Evolutionary conservation across 2,888 invertebrate species (phyloP), one percentile per base, ranked within the genome.

Genomic region (Drosophila austrosaltans): DNA sequence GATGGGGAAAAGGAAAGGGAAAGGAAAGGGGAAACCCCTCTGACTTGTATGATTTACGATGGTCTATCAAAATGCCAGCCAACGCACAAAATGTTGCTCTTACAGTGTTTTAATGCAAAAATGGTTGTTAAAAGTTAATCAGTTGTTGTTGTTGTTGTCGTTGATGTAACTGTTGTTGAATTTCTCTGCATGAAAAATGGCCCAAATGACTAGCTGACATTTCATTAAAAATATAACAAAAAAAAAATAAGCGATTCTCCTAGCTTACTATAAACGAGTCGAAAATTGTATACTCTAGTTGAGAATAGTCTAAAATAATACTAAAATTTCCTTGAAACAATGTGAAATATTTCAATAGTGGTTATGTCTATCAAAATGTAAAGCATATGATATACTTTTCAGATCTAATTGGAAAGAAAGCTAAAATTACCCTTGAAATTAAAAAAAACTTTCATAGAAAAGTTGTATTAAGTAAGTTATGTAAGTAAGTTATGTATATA

Each of bases 51-150:
- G 88, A 82, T 82, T 88, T 82, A 82, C 82, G 82, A 82, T 71
- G 81, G 69, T 72, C 82, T 84, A 81, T 87, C 87, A 84, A 78
- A 81, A 69, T 68, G 73, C 48, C 48, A 48, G 68, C 78, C 66
- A 74, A 77, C 57, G 75, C 85, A 74, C 69, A 83, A 86, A 82
- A 73, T 82, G 75, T 82, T 87, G 68, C 72, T 63, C 79, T 73
- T 72, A 7, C 53, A 28, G 53, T 40, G 59, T 69, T 62, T 60
- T 67, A 82, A 87, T 87, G 85, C 86, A 84, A 73, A 89, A 69
- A 62, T 66, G 69, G 69, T 68, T 85, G 89, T 85, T 85, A 89
- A 83, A 83, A 89, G 83, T 83, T 83, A 83, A 83, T 83, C 89
- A 83, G 88, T 83, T 87, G 73, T 78, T 72, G 74, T 54, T 65